Evolutionary conservation across 1,140 invertebrate species (phyloP), one percentile per base, ranked within the genome.

Genomic region (Ceratina japonica): DNA sequence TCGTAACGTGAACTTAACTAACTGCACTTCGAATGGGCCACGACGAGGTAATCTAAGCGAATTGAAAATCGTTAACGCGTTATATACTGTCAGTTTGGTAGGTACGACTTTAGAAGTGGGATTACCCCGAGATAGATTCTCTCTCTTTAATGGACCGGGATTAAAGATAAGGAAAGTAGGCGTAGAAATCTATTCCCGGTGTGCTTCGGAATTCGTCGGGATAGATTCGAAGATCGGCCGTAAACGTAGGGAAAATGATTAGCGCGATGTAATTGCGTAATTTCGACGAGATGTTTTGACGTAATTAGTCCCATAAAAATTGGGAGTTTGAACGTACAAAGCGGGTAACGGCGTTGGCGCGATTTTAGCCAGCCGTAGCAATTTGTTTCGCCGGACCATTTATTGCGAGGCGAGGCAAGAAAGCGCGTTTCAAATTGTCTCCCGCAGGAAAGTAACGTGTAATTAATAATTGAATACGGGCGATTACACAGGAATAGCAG

Each of bases 391-490:
- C 15, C 10, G 8, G 12, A 12, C n/a, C 31, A 64, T 44, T 64
- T 49, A 64, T 20, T 44, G 37, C 37, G 37, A 44, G 3, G 8
- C 5, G 18, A 44, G 3, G n/a, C 18, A 31, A 37, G 51, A 15
- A 24, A 52, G 7, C n/a, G 31, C 2, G 10, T 27, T 68, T 27
- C 16, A 18, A 69, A 56, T 56, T 54, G 24, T 56, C 51, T 31
- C 13, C 4, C 12, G 18, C 12, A 27, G 51, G 2, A 27, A 54
- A 56, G 24, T 69, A 27, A 27, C 16, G 66, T 27, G 51, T 56
- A 69, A 54, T 69, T 69, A 69, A 69, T 31, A 27, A 27, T 69
- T 54, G 66, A 56, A 27, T 31, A 69, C 66, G 5, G 51, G 24
- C 24, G 49, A 37, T 56, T 54, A 69, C 12, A 31, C 12, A 13